Base-by-base conservation (phyloP, 2,113 vertebrate species). In the Etheostoma spectabile region DNA sequence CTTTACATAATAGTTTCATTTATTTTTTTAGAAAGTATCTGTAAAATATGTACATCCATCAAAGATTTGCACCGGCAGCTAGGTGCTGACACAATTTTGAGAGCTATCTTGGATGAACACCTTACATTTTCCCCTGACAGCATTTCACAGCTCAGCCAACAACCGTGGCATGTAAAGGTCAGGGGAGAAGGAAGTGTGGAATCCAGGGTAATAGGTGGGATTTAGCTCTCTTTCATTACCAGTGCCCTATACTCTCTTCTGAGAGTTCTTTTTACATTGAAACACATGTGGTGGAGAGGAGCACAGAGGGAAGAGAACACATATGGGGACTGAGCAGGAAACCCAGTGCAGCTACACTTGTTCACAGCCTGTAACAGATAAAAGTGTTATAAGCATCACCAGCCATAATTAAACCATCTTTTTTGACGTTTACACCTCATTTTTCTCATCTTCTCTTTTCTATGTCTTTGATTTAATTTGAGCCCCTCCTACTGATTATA, bases 91-190 rank as follows among this genome's bases (percentile, higher is more conserved):
- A 61, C 45, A 13, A 30, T 81, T 76, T 52, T 30, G 46, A 6
- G 66, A 82, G 77, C 21, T 77, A 21, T 74, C 68, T 72, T 57
- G 61, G 30, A 27, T 52, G 22, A 75, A 42, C 70, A 45, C 76
- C 71, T 86, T 69, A 48, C 49, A 49, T 82, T 85, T 68, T 51
- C 49, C 49, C 46, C 61, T 10, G 56, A 77, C 60, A 75, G 73
- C 61, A 33, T 74, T 77, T 90, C 66, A 72, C 77, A 85, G 74
- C 76, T 65, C 77, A 33, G 82, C 65, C 77, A 46, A 52, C 79
- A 80, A 80, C 56, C 22, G 12, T 74, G 79, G 33, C 77, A 79
- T 83, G 62, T 79, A 81, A 89, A 89, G 87, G 84, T 88, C 82
- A 86, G 30, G 27, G 14, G 80, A 13, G 62, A 57, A 73, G 22